Evolutionary conservation across 1,140 invertebrate species (phyloP).

Genomic region (Chrysopa pallens): DNA sequence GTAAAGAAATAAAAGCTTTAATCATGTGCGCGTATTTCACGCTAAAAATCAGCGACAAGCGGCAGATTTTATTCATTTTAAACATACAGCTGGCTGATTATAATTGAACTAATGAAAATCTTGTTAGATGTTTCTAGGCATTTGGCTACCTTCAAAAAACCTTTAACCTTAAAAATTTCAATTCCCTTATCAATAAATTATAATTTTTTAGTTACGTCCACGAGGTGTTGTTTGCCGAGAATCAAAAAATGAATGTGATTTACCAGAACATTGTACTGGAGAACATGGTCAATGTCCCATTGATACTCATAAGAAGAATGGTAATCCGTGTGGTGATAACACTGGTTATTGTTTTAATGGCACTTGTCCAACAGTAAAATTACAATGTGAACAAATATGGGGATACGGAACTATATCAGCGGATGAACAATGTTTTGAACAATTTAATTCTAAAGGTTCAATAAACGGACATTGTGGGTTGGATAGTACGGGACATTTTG

Average conservation of each 20-base stretch:
- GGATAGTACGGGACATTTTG: conserved; percentile 54
- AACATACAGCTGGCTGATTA: too few relatives aligned
- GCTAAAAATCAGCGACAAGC: too few relatives aligned
- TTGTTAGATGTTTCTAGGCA: not conserved
- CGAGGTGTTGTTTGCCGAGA: conserved; percentile 65
- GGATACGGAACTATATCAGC: conserved; percentile 59
- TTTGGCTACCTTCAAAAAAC: not conserved
- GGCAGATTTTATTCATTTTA: too few relatives aligned
- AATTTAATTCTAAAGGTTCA: conserved; percentile 87
- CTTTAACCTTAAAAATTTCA: not conserved
- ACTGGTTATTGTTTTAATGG: conserved; percentile 81
- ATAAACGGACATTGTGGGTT: conserved; percentile 86
- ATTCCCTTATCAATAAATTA: conserved; percentile 3
- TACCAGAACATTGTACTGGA: conserved; percentile 83
- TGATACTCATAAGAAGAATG: conserved; percentile 84
- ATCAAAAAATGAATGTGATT: conserved; percentile 78
- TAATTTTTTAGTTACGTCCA: conserved; percentile 35
- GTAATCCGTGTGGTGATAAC: conserved; percentile 50
- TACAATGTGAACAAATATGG: conserved; percentile 86
- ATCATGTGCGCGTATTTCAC: too few relatives aligned
- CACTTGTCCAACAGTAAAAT: conserved; percentile 65
- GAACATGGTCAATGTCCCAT: conserved; percentile 67
- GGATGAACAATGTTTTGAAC: conserved; percentile 74
- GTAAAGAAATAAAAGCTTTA: too few relatives aligned
- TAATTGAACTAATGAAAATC: not conserved